Percentiles rank a stretch among this genome's conserved stretches.
These are phyloP conservation scores for Leptoclinus maculatus DNA, from an alignment of 2,797 vertebrate genomes.

Conservation along the genomic window DNA sequence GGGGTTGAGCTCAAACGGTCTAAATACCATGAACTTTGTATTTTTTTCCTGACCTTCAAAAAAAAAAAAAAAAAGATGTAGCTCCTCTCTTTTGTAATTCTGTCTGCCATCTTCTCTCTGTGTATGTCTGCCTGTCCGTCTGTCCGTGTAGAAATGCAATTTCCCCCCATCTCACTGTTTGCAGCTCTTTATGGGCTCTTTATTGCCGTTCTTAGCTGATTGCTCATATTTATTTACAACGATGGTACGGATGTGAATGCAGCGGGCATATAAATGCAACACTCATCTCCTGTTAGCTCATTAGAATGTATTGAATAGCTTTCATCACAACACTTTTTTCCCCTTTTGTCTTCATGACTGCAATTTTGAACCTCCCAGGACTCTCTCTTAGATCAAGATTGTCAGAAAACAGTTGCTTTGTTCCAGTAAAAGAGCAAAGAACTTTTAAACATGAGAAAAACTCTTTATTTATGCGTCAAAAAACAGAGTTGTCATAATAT, in stretches of 20 bases:
- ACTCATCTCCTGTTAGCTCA: constrained; percentile 69
- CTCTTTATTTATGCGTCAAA: constrained; percentile 62
- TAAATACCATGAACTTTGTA: constrained; percentile 66
- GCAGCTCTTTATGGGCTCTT: constrained; percentile 66
- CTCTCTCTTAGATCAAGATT: constrained; percentile 42
- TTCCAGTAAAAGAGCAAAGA: constrained; percentile 24
- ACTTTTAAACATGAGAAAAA: constrained; percentile 60
- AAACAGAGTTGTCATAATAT: constrained; percentile 68
- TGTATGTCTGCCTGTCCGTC: constrained; percentile 25
- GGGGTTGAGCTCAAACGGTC: constrained; percentile 53
- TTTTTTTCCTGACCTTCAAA: constrained; percentile 47
- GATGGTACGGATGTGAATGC: constrained; percentile 67
- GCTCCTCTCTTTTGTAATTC: constrained; percentile 55
- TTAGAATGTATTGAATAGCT: constrained; percentile 66
- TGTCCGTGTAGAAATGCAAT: constrained; percentile 63
- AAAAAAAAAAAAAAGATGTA: constrained; percentile 30
- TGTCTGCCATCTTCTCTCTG: constrained; percentile 34
- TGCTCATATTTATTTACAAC: constrained; percentile 82
- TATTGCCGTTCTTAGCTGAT: constrained; percentile 78
- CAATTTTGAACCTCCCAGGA: constrained; percentile 43
- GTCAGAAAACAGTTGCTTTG: constrained; percentile 47
- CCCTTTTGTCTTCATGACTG: constrained; percentile 57
- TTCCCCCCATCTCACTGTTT: constrained; percentile 67
- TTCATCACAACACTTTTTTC: constrained; percentile 41
- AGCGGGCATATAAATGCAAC: constrained; percentile 72